Base-by-base conservation (phyloP, 2,797 vertebrate genomes). In the Bucorvus abyssinicus region DNA sequence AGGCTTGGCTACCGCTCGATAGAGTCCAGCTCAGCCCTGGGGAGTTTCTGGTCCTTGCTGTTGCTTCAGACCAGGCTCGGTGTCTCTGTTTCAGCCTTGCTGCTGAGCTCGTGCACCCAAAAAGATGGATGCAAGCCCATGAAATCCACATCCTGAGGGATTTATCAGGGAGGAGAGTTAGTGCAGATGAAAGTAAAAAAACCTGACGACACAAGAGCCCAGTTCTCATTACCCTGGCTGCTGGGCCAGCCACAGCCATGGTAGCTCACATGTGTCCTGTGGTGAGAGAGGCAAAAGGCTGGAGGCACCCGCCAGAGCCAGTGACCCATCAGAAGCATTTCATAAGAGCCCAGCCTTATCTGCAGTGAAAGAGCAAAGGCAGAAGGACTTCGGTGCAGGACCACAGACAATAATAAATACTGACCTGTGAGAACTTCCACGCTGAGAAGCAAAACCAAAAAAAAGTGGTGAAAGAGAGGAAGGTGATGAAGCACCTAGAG, bases 181-280 rank as follows among this genome's bases (percentile, higher is more conserved):
- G 27, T 61, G 56, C 30, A 81, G 76, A 40, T 23, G 12, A 65
- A 92, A 71, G 21, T 32, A 53, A 88, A 79, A 63, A 34, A 14
- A 7, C 6, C 1, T 0, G 1, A 60, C 3, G 12, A 56, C 2
- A 2, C 19, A 59, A 67, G 63, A 89, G 57, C 49, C 42, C 1
- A 0, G 27, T 44, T 30, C 34, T 81, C 2, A 2, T 55, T 71
- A 42, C 65, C 53, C 49, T 76, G 83, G 89, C 89, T 93, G 82
- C 53, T 84, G 90, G 78, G 65, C 92, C 93, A 97, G 92, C 92
- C 94, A 21, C 83, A 96, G 85, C 92, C 59, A 70, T 4, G 52
- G 73, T 8, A 5, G 74, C 79, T 92, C 44, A 18, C 8, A 10
- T 2, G 16, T 3, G 32, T 83, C 45, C 76, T 67, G 30, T 32